Evolutionary conservation across 1,140 invertebrate genomes (phyloP), one percentile per base, ranked within the genome.

Genomic region (Drosophila sproati): DNA sequence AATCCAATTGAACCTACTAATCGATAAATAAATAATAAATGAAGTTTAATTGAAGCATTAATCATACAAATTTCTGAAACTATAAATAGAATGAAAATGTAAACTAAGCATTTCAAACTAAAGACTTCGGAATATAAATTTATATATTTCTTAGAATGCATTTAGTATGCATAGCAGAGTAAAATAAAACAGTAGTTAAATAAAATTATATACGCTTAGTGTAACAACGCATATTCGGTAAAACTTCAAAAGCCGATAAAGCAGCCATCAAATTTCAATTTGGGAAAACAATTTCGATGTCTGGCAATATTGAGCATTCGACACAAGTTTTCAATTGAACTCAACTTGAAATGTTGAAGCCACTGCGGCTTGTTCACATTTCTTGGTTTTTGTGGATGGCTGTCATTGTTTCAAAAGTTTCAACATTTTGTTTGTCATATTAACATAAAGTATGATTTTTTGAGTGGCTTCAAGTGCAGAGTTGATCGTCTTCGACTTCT

Each of bases 391-490:
- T 43, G 39, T 57, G 31, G 51, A 45, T 47, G 5, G 66, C 67
- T 74, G 59, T 61, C 72, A 51, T 31, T 61, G 64, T 60, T 41
- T 70, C 28, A 45, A 56, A 57, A 72, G 51, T 64, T 72, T 59
- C 45, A 67, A 67, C 70, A 67, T 60, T 66, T 62, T 62, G 74
- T 73, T 67, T 73, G 74, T 77, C 74, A 77, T 72, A 67, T 77
- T 60, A 61, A 67, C 67, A 43, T 71, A 61, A 66, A 77, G 74
- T 77, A 66, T 73, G 74, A 77, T 73, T 73, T 73, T 56, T 67
- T 61, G 74, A 77, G 74, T 77, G 74, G 62, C 62, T 56, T 73
- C 54, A 52, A 73, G 63, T 56, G 3, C 50, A 28, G 35, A 47
- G 55, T 50, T 60, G 71, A 73, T 73, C 55, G 54, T 50, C 61